Conservation (phyloP, 2,797 vertebrate species). For the Macropodus opercularis region DNA sequence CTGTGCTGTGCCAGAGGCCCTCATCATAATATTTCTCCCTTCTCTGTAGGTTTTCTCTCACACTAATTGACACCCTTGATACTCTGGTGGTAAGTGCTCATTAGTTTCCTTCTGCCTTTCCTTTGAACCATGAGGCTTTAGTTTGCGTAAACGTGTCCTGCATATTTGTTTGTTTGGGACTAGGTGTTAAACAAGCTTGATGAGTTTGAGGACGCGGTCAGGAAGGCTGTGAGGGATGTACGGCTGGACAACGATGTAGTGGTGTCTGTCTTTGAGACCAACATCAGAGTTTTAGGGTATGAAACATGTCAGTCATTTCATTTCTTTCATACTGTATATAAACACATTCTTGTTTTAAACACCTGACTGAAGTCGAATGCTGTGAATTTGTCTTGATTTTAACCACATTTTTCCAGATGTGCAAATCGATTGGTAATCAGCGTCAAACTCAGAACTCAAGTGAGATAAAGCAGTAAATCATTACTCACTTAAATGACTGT, state of each 20-base stretch:
- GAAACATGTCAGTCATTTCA: background rate
- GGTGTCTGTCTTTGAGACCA: constrained; percentile 88
- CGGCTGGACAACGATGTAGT: constrained; percentile 86
- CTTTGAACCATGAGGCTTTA: too few relatives aligned
- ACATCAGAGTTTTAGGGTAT: constrained; percentile 87
- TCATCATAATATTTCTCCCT: constrained; percentile 5
- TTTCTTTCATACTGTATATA: background rate
- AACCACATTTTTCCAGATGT: too few relatives aligned
- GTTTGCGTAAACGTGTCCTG: background rate
- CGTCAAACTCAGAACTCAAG: too few relatives aligned
- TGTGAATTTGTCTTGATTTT: too few relatives aligned
- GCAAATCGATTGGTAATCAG: too few relatives aligned
- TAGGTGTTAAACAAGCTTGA: constrained; percentile 86
- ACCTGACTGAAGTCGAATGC: background rate
- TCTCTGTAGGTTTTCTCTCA: constrained; percentile 83
- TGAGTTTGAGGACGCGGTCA: constrained; percentile 86
- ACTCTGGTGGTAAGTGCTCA: constrained; percentile 83
- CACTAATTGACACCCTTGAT: constrained; percentile 85
- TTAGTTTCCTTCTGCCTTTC: background rate
- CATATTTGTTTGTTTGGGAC: constrained; percentile 2
- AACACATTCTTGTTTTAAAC: background rate
- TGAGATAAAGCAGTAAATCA: too few relatives aligned
- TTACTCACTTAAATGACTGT: too few relatives aligned
- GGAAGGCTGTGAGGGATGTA: constrained; percentile 78
- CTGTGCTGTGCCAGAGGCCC: constrained; percentile 1